phyloP scores from a whole-genome alignment of 2,113 vertebrate species.

The Serilophus lunatus region DNA sequence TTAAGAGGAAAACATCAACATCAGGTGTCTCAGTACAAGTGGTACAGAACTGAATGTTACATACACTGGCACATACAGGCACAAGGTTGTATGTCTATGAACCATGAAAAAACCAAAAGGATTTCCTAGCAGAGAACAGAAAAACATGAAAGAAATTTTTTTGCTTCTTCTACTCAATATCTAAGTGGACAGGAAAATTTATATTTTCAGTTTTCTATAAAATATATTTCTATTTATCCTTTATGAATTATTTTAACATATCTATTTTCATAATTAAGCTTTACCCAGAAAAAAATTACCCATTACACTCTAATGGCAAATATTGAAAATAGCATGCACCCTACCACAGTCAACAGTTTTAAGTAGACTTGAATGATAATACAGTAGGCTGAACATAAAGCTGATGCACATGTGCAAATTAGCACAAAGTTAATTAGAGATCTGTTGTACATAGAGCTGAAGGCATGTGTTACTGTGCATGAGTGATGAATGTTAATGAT shows the following conservation, averaged over 20 bases:
- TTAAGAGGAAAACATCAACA: background rate
- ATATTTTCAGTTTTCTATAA: background rate
- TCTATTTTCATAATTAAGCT: background rate
- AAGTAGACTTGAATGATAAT: background rate
- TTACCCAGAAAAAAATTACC: background rate
- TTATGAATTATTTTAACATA: background rate
- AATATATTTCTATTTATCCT: background rate
- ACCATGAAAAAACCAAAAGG: fast-evolving
- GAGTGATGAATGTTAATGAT: background rate
- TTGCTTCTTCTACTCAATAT: background rate
- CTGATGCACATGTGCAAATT: background rate
- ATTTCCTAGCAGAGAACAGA: background rate
- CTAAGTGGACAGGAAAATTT: background rate
- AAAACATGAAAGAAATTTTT: background rate
- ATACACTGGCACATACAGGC: background rate
- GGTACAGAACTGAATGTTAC: background rate
- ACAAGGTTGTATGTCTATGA: background rate
- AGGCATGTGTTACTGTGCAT: background rate
- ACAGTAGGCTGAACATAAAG: background rate
- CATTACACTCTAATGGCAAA: background rate
- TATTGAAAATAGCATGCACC: background rate
- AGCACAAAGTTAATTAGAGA: background rate
- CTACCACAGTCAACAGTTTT: background rate
- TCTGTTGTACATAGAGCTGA: background rate
- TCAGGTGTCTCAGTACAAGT: background rate